Percentiles rank a stretch among this genome's conserved stretches.
Evolutionary conservation across 2,888 invertebrate species (phyloP).

Genomic region (Hypena proboscidalis): DNA sequence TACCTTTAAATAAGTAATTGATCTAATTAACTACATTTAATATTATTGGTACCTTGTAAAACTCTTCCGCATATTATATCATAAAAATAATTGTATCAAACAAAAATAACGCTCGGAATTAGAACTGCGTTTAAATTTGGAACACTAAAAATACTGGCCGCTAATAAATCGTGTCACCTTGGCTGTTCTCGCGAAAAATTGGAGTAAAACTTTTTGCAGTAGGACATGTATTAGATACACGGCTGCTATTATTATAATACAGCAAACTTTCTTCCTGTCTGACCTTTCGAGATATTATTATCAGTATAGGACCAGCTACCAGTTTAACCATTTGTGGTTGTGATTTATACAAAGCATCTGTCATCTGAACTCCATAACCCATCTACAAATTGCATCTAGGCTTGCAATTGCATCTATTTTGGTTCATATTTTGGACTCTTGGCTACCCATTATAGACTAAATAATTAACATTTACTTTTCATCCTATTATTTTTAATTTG

Average conservation of each 20-base stretch:
- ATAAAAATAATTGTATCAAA: neutral
- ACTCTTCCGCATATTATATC: constrained; percentile 1
- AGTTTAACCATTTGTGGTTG: too few relatives aligned
- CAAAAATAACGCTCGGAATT: constrained; percentile 27
- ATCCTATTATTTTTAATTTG: too few relatives aligned
- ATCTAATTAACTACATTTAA: neutral
- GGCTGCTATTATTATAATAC: neutral
- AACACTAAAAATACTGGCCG: constrained; percentile 37
- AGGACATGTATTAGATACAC: neutral
- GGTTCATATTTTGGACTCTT: too few relatives aligned
- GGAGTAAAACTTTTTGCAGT: constrained; percentile 6
- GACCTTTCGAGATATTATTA: constrained; percentile 5
- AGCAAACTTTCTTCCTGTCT: too few relatives aligned
- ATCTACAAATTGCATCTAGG: too few relatives aligned
- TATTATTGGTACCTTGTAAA: too few relatives aligned
- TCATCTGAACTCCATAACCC: too few relatives aligned
- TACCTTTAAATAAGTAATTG: too few relatives aligned
- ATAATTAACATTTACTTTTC: too few relatives aligned
- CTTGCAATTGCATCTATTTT: too few relatives aligned
- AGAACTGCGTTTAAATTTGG: constrained; percentile 39
- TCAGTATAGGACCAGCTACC: constrained; percentile 10
- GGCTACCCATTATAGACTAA: too few relatives aligned
- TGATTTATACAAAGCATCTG: too few relatives aligned
- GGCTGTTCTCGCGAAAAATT: constrained; percentile 23
- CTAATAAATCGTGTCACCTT: constrained; percentile 44